Conservation (phyloP, 92 coral and sea anemone species). For the Zoanthus sansibaricus region DNA sequence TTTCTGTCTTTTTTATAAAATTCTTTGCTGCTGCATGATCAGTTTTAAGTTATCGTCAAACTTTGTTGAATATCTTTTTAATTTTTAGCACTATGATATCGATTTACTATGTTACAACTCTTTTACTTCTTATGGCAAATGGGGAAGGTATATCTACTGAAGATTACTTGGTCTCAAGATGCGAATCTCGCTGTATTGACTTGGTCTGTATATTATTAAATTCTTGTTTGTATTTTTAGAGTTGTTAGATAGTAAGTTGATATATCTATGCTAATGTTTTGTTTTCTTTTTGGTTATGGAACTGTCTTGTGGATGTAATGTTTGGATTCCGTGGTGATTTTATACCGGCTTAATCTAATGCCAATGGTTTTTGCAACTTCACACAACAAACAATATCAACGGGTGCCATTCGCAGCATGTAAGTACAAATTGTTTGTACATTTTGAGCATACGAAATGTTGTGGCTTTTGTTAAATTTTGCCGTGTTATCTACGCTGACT, state of each 20-base stretch:
- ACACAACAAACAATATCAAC: not conserved
- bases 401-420: constrained; percentile 11
- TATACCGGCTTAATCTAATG: not conserved
- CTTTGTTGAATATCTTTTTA: not conserved
- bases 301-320: not conserved
- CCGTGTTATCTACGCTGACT: too few relatives aligned
- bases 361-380: not conserved
- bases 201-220: constrained; percentile 26
- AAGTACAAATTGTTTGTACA: constrained; percentile 21
- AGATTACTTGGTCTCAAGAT: not conserved
- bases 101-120: not conserved
- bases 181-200: constrained; percentile 27
- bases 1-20: not conserved
- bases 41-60: not conserved
- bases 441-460: not conserved
- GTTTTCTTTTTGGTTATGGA: not conserved
- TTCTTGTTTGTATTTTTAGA: constrained; percentile 21
- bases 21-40: constrained; percentile 13
- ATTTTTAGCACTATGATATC: not conserved
- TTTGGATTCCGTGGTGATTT: constrained; percentile 10
- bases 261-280: constrained; percentile 2
- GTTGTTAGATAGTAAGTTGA: not conserved
- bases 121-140: not conserved
- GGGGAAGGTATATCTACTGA: not conserved
- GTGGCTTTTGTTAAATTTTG: not conserved